Evolutionary conservation across 2,113 vertebrate genomes (phyloP), one percentile per base, ranked within the genome.

Genomic region (Hydrolagus affinis): DNA sequence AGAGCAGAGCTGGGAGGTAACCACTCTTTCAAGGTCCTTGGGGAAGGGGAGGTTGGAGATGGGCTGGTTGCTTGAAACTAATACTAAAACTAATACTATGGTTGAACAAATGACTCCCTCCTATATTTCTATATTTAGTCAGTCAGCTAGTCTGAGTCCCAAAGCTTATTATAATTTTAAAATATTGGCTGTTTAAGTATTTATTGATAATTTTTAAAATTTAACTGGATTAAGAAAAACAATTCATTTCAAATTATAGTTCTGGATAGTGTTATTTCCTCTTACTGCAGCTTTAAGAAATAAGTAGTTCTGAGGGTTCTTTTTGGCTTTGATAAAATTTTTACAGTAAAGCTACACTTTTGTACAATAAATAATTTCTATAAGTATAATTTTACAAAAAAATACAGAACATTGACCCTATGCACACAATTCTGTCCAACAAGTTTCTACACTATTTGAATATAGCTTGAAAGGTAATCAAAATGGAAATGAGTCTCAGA

Each of bases 401-500:
- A 83, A 83, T 19, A 30, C 78, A 83, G 78, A 66, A 83, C 62
- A 60, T 25, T 83, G 78, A 83, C 78, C 62, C 25, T 66, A 8
- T 25, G 32, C 25, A 66, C 60, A 17, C 78, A 66, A 8, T 83
- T 28, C 78, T 66, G 78, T 83, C 25, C 62, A 66, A 83, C 78
- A 68, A 83, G 66, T 83, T 60, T 68, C 78, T 21, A 21, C 66
- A 17, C 78, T 83, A 60, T 66, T 62, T 83, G 78, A 83, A 68
- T 83, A 83, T 83, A 66, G 78, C 28, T 83, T 28, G 25, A 68
- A 83, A 83, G 64, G 78, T 83, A 83, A 83, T 83, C 78, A 83
- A 83, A 83, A 83, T 83, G 78, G 78, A 83, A 83, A 83, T 83
- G 78, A 83, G 78, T 66, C 62, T 8, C 25, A 10, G 78, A 66